Conservation (phyloP, 2,797 vertebrate species). For the Eidolon dupreanum region DNA sequence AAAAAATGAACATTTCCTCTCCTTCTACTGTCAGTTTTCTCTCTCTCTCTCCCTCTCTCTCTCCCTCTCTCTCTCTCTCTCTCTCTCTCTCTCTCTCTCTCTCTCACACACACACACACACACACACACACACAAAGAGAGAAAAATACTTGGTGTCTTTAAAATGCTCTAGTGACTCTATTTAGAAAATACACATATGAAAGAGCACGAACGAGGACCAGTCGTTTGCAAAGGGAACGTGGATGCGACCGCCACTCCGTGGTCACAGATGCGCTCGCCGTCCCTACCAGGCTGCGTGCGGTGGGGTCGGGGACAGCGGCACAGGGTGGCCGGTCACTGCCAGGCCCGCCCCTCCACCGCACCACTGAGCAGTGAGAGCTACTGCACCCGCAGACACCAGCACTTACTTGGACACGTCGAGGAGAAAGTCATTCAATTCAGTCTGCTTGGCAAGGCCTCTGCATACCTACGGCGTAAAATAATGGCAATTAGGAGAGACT, state of each 20-base stretch:
- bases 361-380: not conserved
- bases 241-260: no score
- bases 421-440: constrained; percentile 98
- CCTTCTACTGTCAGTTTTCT: not conserved
- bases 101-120: no score
- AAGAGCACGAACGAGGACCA: no score
- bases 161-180: not conserved
- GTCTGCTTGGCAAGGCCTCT: constrained; percentile 99
- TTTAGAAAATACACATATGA: not conserved
- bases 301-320: no score
- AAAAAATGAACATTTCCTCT: not conserved
- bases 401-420: constrained; percentile 99
- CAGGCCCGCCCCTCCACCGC: fast-evolving
- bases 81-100: no score
- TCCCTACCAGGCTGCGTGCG: no score
- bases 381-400: not conserved
- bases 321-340: not conserved
- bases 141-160: not conserved
- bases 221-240: no score
- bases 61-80: no score
- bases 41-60: no score
- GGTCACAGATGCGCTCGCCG: no score
- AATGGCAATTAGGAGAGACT: not conserved
- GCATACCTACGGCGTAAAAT: constrained; percentile 90
- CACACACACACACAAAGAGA: not conserved